These are phyloP conservation scores for Pygocentrus nattereri DNA, from an alignment of 2,797 vertebrate genomes.

Conservation along the genomic window DNA sequence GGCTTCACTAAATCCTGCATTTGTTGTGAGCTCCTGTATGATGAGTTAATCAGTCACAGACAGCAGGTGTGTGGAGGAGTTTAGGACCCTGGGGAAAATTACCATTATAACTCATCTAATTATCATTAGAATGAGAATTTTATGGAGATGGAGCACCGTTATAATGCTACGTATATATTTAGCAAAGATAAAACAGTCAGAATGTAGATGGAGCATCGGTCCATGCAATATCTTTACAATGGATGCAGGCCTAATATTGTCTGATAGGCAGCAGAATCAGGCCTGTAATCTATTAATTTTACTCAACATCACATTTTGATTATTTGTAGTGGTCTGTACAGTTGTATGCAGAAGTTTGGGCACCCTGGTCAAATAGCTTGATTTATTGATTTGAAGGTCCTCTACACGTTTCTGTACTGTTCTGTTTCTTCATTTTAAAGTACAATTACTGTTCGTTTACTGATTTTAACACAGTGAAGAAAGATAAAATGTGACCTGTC, in stretches of 20 bases:
- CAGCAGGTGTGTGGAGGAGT: neutral
- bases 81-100: slow-evolving; percentile 3
- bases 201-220: neutral
- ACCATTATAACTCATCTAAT: slow-evolving; percentile 4
- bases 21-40: neutral
- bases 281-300: too few species aligned
- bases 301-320: too few species aligned
- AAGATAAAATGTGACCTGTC: too few species aligned
- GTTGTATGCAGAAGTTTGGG: too few species aligned
- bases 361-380: too few species aligned
- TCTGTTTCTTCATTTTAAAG: too few species aligned
- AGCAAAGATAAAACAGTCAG: neutral
- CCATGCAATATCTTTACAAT: neutral
- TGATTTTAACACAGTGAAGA: too few species aligned
- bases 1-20: neutral
- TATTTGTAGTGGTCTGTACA: too few species aligned
- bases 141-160: neutral
- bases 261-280: neutral
- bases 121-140: slow-evolving; percentile 5
- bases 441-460: too few species aligned
- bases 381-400: too few species aligned
- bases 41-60: slow-evolving; percentile 3
- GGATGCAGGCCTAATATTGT: too few species aligned
- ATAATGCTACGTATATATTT: neutral
- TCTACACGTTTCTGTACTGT: too few species aligned